phyloP scores from a whole-genome alignment of 2,888 invertebrate species.

The Synanthedon tipuliformis region DNA sequence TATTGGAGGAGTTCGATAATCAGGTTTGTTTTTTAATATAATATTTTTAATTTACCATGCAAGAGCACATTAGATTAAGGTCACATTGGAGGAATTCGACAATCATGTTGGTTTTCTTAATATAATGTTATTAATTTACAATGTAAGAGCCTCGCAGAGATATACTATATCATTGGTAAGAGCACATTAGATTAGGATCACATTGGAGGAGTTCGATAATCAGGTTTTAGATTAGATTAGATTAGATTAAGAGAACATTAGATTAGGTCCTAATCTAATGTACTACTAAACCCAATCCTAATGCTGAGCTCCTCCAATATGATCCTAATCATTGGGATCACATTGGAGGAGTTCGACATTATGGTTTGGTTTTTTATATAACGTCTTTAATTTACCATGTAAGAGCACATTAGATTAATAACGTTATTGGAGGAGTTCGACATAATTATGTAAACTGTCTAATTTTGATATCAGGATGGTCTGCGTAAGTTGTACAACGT shows the following conservation, averaged over 20 bases:
- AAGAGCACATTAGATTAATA: conserved; percentile 73
- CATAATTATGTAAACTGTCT: conserved; percentile 14
- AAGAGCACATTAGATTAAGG: conserved; percentile 49
- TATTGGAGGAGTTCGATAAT: conserved; percentile 93
- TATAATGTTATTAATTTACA: not conserved
- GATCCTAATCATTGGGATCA: no score
- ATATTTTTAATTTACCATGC: no score
- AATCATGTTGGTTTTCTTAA: conserved; percentile 48
- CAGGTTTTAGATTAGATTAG: no score
- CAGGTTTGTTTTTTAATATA: conserved; percentile 35
- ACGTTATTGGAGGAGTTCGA: conserved; percentile 96
- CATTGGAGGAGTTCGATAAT: conserved; percentile 93
- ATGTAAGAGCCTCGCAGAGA: no score
- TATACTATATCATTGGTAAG: no score
- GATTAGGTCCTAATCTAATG: no score
- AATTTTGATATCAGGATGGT: conserved; percentile 77
- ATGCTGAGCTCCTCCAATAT: no score
- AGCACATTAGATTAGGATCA: conserved; percentile 78
- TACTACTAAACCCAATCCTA: no score
- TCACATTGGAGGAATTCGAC: conserved; percentile 95
- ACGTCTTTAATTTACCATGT: not conserved
- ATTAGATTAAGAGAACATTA: no score
- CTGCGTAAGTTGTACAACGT: conserved; percentile 94
- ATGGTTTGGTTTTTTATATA: conserved; percentile 34
- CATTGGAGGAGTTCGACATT: conserved; percentile 93